Evolutionary conservation across 2,797 vertebrate species (phyloP).

Genomic region (Threskiornis aethiopicus): DNA sequence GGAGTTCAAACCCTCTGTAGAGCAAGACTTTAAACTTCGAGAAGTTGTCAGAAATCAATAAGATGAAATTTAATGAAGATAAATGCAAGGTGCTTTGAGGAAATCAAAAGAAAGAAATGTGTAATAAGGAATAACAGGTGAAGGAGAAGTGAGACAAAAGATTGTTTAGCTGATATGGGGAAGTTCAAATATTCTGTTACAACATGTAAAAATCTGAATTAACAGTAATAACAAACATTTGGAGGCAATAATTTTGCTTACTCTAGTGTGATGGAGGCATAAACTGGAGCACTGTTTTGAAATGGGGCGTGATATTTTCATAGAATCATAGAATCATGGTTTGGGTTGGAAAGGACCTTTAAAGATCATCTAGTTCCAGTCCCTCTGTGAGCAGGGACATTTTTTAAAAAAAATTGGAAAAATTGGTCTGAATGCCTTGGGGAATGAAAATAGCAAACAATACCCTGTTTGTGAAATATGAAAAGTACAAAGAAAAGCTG

Average conservation of each 20-base stretch:
- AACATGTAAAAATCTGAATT: background rate
- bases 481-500: background rate
- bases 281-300: background rate
- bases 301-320: background rate
- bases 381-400: rapidly evolving
- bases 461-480: background rate
- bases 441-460: background rate
- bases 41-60: background rate
- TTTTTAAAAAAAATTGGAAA: background rate
- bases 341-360: background rate
- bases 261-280: background rate
- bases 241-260: background rate
- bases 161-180: background rate
- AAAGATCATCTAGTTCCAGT: background rate
- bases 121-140: background rate
- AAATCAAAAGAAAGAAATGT: background rate
- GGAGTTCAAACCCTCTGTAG: background rate
- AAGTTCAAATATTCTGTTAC: background rate
- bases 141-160: background rate
- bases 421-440: background rate
- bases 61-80: background rate
- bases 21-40: background rate
- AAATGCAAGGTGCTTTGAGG: background rate
- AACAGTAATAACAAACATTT: background rate
- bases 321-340: background rate